phyloP scores from a whole-genome alignment of 2,113 vertebrate genomes.

The Sinocyclocheilus anophthalmus region DNA sequence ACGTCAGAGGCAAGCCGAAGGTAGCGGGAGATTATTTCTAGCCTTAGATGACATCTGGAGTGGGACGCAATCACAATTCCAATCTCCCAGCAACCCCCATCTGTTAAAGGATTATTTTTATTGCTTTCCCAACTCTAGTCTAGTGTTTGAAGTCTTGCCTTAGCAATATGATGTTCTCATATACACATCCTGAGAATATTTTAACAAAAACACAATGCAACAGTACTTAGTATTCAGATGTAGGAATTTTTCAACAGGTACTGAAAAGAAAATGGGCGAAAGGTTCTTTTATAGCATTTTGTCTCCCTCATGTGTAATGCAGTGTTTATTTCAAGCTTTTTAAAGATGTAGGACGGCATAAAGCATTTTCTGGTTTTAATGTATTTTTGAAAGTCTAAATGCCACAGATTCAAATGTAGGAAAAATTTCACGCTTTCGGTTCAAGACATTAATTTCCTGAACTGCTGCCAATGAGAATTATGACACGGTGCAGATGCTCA shows the following conservation, averaged over 20 bases:
- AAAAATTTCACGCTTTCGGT: background rate
- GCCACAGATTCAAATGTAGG: background rate
- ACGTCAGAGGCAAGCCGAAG: conserved; percentile 48
- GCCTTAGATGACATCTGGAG: conserved; percentile 61
- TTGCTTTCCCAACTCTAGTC: background rate
- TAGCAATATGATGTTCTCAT: background rate
- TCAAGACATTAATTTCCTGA: background rate
- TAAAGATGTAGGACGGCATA: background rate
- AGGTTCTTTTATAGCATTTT: background rate
- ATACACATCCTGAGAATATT: background rate
- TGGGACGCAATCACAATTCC: conserved; percentile 42
- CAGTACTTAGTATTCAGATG: background rate
- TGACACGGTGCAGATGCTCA: conserved; percentile 11
- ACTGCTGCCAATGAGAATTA: background rate
- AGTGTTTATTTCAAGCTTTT: background rate
- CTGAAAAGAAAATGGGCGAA: background rate
- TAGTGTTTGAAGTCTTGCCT: background rate
- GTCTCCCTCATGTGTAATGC: conserved; percentile 13
- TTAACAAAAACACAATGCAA: background rate
- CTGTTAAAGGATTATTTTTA: conserved; percentile 32
- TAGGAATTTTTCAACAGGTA: background rate
- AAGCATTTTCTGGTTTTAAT: background rate
- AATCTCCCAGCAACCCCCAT: conserved; percentile 14
- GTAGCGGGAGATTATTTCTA: conserved; percentile 61
- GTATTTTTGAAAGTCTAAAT: background rate